Percentiles rank a stretch among this genome's conserved stretches.
Evolutionary conservation across 30 jellyfish, hydroid and myxozoan genomes (phyloP).

Genomic region (Hydractinia echinata): DNA sequence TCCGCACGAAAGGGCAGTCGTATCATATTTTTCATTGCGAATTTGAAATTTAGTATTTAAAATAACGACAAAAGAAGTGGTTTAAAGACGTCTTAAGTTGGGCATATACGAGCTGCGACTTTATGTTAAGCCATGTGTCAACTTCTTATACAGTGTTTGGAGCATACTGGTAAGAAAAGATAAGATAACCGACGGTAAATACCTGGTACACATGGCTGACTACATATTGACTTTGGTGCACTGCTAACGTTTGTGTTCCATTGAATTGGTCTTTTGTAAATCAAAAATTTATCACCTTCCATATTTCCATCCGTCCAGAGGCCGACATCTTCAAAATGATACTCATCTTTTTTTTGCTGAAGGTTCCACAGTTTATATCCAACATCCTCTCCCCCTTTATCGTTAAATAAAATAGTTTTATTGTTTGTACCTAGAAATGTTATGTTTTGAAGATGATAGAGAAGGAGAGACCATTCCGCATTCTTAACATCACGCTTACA

Average conservation of each 20-base stretch:
- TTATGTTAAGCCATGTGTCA: too few species aligned
- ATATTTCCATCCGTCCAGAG: slow-evolving; percentile 30
- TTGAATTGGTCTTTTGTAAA: background rate
- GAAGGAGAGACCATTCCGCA: slow-evolving; percentile 11
- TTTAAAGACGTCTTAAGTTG: too few species aligned
- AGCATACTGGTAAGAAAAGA: background rate
- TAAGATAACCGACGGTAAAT: background rate
- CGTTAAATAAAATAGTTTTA: slow-evolving; percentile 44
- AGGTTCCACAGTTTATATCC: slow-evolving; percentile 50
- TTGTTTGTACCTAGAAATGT: slow-evolving; percentile 32
- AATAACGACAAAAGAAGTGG: too few species aligned
- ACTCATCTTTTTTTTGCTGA: slow-evolving; percentile 13
- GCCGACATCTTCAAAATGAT: slow-evolving; percentile 35
- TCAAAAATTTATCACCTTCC: background rate
- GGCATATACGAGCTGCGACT: too few species aligned
- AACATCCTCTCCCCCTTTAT: slow-evolving; percentile 37
- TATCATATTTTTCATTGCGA: too few species aligned
- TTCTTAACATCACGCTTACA: slow-evolving; percentile 18
- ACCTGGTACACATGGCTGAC: slow-evolving; percentile 54
- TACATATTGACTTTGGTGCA: slow-evolving; percentile 47
- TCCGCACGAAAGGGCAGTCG: too few species aligned
- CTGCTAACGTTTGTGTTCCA: slow-evolving; percentile 26
- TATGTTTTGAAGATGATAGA: slow-evolving; percentile 22
- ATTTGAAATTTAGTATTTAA: too few species aligned
- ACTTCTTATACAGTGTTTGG: too few species aligned